These are phyloP conservation scores for Oryzias celebensis DNA, from an alignment of 2,113 vertebrate genomes.

Conservation along the genomic window DNA sequence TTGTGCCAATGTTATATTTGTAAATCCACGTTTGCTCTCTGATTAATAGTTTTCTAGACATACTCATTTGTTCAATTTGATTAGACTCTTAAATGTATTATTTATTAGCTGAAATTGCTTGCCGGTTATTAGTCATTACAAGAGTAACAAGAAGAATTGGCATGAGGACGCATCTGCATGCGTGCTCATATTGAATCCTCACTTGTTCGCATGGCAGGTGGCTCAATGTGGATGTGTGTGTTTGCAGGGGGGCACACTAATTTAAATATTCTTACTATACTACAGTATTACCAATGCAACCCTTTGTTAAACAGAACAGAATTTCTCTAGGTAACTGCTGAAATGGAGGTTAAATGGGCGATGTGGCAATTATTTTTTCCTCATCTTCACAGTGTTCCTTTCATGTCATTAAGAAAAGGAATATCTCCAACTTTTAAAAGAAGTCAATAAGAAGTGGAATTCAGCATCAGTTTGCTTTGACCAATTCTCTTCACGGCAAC, in stretches of 20 bases:
- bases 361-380: neutral
- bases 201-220: conserved; percentile 24
- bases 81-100: conserved; percentile 74
- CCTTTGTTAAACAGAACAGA: neutral
- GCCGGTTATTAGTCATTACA: conserved; percentile 47
- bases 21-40: conserved; percentile 71
- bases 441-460: too few relatives aligned
- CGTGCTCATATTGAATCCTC: conserved; percentile 8
- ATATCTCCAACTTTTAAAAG: too few relatives aligned
- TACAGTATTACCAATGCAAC: neutral
- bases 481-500: conserved; percentile 17
- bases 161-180: conserved; percentile 45
- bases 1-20: conserved; percentile 72
- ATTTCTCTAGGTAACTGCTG: neutral
- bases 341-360: too few relatives aligned
- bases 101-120: conserved; percentile 69
- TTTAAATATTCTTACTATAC: too few relatives aligned
- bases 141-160: conserved; percentile 57
- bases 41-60: conserved; percentile 77
- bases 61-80: conserved; percentile 76
- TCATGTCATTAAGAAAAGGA: neutral
- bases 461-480: conserved; percentile 21
- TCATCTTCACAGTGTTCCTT: neutral
- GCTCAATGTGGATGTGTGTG: neutral
- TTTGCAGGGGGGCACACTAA: neutral